Evolutionary conservation across 2,113 vertebrate species (phyloP), one percentile per base, ranked within the genome.

Genomic region (Recurvirostra avosetta): DNA sequence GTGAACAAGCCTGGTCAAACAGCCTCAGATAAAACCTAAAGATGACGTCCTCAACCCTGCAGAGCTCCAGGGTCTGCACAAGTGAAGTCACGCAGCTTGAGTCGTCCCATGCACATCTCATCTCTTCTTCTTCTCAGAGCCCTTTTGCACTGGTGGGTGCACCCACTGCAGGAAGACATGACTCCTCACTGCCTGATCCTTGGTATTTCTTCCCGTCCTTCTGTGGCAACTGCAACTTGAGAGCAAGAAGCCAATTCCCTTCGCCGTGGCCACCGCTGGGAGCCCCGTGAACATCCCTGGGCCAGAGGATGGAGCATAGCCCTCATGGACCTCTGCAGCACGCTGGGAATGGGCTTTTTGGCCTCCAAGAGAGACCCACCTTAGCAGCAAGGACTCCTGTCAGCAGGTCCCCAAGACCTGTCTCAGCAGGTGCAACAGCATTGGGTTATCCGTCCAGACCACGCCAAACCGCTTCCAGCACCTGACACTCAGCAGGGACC

Each of bases 311-410:
- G 9, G 34, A 58, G 30, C 36, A 18, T n/a, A 50, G 52, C 29
- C 13, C 45, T 32, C 38, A 53, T 0, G 0, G 1, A 3, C 10
- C 62, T 29, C 58, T 27, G 16, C 32, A 56, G 27, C 45, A 27
- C 0, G 0, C 50, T 8, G 3, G 29, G 55, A 76, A 83, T 0
- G 2, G 55, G 80, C 25, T 61, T 15, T 32, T 40, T 1, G 0
- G 19, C 7, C 36, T 76, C 62, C 36, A 20, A n/a, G 22, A 81
- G 25, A 95, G 21, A 29, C 2, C 2, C 21, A 19, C 11, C 12
- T 11, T 5, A 12, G 49, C 73, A 91, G 34, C 27, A 52, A 43
- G 13, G 13, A 53, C 29, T 56, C 17, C 41, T 10, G 25, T 5
- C 11, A 11, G 52, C 41, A 50, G 27, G 25, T 38, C 20, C 65